phyloP scores from a whole-genome alignment of 2,797 vertebrate species.

The Coreius guichenoti region DNA sequence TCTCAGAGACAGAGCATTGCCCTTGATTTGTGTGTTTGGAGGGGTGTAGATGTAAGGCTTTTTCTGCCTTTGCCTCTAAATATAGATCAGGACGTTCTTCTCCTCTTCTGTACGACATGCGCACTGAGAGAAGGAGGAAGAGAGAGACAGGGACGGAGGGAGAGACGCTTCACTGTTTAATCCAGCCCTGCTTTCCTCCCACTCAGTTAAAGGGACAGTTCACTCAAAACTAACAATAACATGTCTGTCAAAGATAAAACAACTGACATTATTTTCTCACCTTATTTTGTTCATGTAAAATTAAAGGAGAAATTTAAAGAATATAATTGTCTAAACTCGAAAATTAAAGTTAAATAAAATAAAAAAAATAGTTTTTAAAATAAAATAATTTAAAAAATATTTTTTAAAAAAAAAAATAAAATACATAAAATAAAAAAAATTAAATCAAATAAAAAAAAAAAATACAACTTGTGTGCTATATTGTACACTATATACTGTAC shows the following conservation, averaged over 20 bases:
- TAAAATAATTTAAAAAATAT: neutral
- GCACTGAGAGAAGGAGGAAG: slow-evolving; percentile 55
- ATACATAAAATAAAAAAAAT: neutral
- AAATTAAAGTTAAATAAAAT: neutral
- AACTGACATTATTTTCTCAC: neutral
- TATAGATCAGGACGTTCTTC: slow-evolving; percentile 75
- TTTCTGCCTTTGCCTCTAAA: slow-evolving; percentile 75
- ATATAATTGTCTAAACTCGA: neutral
- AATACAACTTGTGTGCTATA: neutral
- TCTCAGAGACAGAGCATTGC: neutral
- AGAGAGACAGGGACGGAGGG: slow-evolving; percentile 39
- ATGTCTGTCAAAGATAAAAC: neutral
- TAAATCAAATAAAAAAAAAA: neutral
- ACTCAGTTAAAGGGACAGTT: slow-evolving; percentile 64
- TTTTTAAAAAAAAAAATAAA: too few species aligned
- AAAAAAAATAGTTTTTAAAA: too few species aligned
- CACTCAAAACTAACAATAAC: neutral
- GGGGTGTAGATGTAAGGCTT: slow-evolving; percentile 27
- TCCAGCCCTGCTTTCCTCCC: neutral
- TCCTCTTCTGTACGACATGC: slow-evolving; percentile 68
- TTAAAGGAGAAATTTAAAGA: neutral
- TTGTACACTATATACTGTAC: neutral
- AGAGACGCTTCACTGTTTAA: slow-evolving; percentile 49
- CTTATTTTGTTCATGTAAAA: neutral
- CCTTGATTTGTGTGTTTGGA: slow-evolving; percentile 14